Conservation (phyloP, 2,888 invertebrate genomes). For the Sceliomorpha sp. region DNA sequence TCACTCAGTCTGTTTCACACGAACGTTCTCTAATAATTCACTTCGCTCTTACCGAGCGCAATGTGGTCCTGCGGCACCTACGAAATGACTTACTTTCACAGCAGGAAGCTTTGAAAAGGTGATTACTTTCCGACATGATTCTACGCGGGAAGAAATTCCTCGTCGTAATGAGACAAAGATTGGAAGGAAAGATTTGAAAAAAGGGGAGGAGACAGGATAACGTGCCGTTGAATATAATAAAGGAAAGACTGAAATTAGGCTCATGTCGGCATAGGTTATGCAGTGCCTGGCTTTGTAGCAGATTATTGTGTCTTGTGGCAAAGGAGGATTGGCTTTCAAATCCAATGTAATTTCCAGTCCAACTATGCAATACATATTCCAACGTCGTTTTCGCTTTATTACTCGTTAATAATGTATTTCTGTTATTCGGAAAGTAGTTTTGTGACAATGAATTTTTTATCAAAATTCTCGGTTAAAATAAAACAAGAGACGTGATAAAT, state of each 20-base stretch:
- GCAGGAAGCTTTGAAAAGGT: conserved; percentile 17
- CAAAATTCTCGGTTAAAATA: conserved; percentile 8
- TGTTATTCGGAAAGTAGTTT: background rate
- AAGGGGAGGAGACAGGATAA: background rate
- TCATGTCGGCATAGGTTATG: too few species aligned
- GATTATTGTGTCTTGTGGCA: too few species aligned
- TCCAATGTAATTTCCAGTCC: too few species aligned
- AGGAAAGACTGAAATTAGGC: background rate
- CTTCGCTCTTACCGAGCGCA: conserved; percentile 8
- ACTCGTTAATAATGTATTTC: conserved; percentile 4
- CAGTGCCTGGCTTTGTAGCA: too few species aligned
- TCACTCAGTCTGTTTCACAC: conserved; percentile 16
- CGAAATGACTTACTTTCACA: conserved; percentile 20
- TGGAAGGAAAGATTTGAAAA: conserved; percentile 15
- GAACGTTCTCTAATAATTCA: conserved; percentile 18
- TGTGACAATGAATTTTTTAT: background rate
- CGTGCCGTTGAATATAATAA: background rate
- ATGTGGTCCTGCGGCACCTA: conserved; percentile 14
- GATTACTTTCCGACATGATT: conserved; percentile 27
- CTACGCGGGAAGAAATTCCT: conserved; percentile 8
- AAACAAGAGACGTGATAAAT: background rate
- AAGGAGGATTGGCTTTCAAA: too few species aligned
- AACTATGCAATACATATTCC: conserved; percentile 6
- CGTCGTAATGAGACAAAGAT: conserved; percentile 26
- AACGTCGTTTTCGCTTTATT: conserved; percentile 1